Base-by-base conservation (phyloP, 1,140 invertebrate genomes). In the Wiebesia pumilae region DNA sequence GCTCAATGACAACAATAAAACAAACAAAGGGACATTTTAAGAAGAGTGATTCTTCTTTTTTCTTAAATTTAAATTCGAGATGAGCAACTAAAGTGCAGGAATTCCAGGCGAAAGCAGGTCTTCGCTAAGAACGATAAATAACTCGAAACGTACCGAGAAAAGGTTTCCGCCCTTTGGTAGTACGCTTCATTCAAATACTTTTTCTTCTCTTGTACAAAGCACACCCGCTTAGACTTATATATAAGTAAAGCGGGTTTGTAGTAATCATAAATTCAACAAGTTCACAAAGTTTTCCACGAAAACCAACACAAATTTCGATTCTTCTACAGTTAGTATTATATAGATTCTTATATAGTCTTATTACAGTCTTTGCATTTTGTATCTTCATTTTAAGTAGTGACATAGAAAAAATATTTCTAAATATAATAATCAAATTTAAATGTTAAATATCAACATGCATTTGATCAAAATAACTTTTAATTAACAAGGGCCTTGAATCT, bases 111-210 rank as follows among this genome's bases (percentile, higher is more conserved):
- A 82, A 77, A 38, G 73, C 54, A 78, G 38, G 40, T 54, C 65
- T 79, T 58, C 2, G 81, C 51, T 75, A 87, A 85, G 69, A 87
- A 84, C 87, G 83, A 87, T 87, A 87, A 87, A 87, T 87, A 87
- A 87, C 87, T 85, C 83, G 83, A 65, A 82, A 78, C 75, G 82
- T 87, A 87, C 83, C 82, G 83, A 85, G 87, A 87, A 87, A 87
- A 85, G 83, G 87, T 87, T 84, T 82, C 87, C 87, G 83, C 87
- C 87, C 87, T 87, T 87, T 87, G 83, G 87, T 87, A 82, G 87
- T 87, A 87, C 83, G n/a, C 79, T 85, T 87, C 87, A 85, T 87
- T 85, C 83, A 71, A 71, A 79, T 85, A 85, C 73, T 87, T 85
- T 87, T 85, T 87, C 79, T 85, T 82, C 58, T 40, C 80, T 51